Percentiles rank a stretch among this genome's conserved stretches.
These are phyloP conservation scores for Antheraea yamamai DNA, from an alignment of 2,888 invertebrate species.

Conservation along the genomic window DNA sequence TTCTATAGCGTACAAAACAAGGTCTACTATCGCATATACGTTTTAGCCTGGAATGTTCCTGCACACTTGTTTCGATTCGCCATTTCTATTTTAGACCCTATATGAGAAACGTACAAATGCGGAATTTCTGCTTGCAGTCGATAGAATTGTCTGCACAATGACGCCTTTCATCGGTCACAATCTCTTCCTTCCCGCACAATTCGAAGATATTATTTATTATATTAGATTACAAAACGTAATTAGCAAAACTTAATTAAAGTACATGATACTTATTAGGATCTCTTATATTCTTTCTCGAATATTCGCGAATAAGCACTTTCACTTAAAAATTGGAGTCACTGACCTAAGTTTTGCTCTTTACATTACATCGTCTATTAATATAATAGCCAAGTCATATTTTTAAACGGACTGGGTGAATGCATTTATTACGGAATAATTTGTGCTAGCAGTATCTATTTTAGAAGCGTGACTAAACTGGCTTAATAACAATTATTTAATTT, in stretches of 20 bases:
- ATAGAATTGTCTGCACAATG: not conserved
- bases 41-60: slow-evolving; percentile 36
- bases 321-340: not conserved
- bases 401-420: not conserved
- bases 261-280: not conserved
- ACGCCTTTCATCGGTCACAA: not conserved
- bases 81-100: slow-evolving; percentile 51
- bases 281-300: not conserved
- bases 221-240: not conserved
- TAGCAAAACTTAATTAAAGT: not conserved
- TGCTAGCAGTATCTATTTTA: not conserved
- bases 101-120: slow-evolving; percentile 31
- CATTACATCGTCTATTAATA: not conserved
- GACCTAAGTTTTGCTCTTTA: not conserved
- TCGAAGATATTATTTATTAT: not conserved
- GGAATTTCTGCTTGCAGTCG: not conserved
- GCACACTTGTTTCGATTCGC: slow-evolving; percentile 29
- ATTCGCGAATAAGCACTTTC: not conserved
- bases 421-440: not conserved
- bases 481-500: not conserved
- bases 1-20: slow-evolving; percentile 42
- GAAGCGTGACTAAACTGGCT: not conserved
- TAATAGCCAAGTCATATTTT: not conserved
- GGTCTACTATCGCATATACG: slow-evolving; percentile 31
- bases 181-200: not conserved